Evolutionary conservation across 1,140 invertebrate genomes (phyloP).

Genomic region (Anadara kagoshimensis): DNA sequence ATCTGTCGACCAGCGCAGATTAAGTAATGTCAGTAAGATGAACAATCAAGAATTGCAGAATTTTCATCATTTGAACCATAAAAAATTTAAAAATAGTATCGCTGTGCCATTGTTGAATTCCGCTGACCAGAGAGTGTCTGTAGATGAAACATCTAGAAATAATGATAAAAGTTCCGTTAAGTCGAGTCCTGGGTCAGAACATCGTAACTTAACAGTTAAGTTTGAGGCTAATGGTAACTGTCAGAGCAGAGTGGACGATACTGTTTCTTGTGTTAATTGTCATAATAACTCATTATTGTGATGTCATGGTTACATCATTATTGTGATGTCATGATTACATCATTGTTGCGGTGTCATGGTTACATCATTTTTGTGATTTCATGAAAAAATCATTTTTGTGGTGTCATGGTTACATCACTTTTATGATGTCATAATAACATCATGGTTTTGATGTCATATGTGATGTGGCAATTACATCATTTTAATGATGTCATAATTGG

Average conservation of each 20-base stretch:
- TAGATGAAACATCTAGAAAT: no score
- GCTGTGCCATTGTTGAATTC: slow-evolving; percentile 35
- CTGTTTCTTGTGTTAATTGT: slow-evolving; percentile 22
- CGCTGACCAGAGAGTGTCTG: neutral
- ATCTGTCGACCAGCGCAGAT: slow-evolving; percentile 51
- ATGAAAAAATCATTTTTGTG: no score
- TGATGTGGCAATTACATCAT: no score
- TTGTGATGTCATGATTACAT: neutral
- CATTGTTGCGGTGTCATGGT: neutral
- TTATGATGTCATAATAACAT: no score
- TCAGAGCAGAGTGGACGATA: slow-evolving; percentile 13
- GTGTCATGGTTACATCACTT: no score
- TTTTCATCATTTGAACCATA: neutral
- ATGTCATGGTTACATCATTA: neutral
- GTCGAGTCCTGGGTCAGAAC: neutral
- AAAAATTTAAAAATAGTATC: slow-evolving; percentile 34
- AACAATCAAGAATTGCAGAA: slow-evolving; percentile 35
- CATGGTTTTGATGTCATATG: no score
- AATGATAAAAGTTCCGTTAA: no score
- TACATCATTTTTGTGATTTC: neutral
- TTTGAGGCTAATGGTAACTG: slow-evolving; percentile 38
- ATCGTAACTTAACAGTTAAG: slow-evolving; percentile 15
- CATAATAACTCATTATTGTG: slow-evolving; percentile 29
- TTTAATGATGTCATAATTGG: no score
- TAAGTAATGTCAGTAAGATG: slow-evolving; percentile 41